Percentiles rank a stretch among this genome's conserved stretches.
These are phyloP conservation scores for Epirrita christyi DNA, from an alignment of 2,888 invertebrate species.

Conservation along the genomic window DNA sequence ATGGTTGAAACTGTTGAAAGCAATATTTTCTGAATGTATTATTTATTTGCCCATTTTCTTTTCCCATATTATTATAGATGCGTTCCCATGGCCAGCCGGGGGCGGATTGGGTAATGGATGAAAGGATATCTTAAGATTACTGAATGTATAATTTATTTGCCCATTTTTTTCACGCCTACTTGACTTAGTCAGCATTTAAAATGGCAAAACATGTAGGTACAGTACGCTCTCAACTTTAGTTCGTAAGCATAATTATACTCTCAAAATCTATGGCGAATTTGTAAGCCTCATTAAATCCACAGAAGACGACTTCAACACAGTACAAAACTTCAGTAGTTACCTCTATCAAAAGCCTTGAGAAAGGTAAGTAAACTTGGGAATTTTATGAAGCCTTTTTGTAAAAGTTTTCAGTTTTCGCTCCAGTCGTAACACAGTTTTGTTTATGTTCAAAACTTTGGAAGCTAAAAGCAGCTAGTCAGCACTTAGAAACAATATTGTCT, in stretches of 20 bases:
- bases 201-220: too few species aligned
- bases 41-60: too few species aligned
- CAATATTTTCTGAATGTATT: too few species aligned
- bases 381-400: constrained; percentile 15
- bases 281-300: constrained; percentile 8
- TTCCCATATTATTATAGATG: too few species aligned
- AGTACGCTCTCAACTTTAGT: too few species aligned
- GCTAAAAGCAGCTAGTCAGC: constrained; percentile 13
- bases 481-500: constrained; percentile 5
- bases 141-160: too few species aligned
- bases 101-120: too few species aligned
- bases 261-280: not conserved
- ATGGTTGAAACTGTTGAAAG: too few species aligned
- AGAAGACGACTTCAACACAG: constrained; percentile 1
- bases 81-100: too few species aligned
- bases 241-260: not conserved
- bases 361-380: constrained; percentile 10
- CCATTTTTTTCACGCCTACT: too few species aligned
- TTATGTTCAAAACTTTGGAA: constrained; percentile 22
- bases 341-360: constrained; percentile 14
- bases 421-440: constrained; percentile 24
- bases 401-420: constrained; percentile 16
- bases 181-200: not conserved
- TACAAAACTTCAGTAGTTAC: constrained; percentile 16
- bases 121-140: too few species aligned